Conservation (phyloP, 2,888 invertebrate genomes). For the Mongoloraphidia duomilia region DNA sequence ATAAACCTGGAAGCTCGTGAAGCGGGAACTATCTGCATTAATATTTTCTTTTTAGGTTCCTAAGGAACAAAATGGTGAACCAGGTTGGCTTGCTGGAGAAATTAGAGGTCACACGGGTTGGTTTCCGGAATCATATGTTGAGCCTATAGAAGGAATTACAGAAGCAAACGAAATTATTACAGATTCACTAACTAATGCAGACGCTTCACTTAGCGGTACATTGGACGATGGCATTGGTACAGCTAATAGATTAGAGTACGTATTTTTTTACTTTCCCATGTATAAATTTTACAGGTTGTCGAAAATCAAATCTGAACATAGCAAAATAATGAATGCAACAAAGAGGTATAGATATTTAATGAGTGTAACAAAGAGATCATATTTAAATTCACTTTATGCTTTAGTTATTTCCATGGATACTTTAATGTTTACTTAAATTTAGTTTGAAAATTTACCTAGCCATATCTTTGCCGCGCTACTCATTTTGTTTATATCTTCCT, state of each 20-base stretch:
- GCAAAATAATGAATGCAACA: no score
- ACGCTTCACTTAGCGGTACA: slow-evolving; percentile 30
- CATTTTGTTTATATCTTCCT: no score
- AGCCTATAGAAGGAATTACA: slow-evolving; percentile 42
- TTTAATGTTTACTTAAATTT: no score
- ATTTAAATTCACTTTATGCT: no score
- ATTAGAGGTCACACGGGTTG: slow-evolving; percentile 83
- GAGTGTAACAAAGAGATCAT: no score
- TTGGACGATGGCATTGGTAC: slow-evolving; percentile 30
- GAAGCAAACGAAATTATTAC: slow-evolving; percentile 27
- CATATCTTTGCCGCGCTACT: no score
- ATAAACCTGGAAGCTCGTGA: background rate
- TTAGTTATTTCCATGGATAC: no score
- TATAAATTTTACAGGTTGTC: no score
- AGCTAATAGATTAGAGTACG: slow-evolving; percentile 35
- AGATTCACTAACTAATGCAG: slow-evolving; percentile 27
- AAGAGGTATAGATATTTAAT: no score
- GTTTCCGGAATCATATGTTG: slow-evolving; percentile 95
- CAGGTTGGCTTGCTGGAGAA: slow-evolving; percentile 94
- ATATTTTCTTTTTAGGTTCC: slow-evolving; percentile 37
- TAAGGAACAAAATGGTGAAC: slow-evolving; percentile 74
- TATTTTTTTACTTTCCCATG: slow-evolving; percentile 13
- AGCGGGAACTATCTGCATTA: background rate
- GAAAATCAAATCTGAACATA: no score
- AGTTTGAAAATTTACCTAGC: no score